Conservation (phyloP, 1,140 invertebrate species). For the Pseudomyrmex cubaensis region DNA sequence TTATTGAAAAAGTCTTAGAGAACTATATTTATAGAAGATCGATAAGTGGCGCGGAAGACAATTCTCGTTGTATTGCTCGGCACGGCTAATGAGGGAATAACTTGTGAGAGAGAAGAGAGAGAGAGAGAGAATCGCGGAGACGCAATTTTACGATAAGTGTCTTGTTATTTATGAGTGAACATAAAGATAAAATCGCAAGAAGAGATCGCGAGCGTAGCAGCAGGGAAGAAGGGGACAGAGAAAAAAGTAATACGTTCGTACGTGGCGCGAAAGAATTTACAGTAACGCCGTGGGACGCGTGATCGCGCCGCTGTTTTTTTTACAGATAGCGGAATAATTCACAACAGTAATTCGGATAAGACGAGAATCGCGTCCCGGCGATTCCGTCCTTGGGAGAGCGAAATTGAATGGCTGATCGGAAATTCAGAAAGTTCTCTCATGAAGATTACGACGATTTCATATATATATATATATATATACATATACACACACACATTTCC, state of each 20-base stretch:
- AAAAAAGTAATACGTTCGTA: slow-evolving; percentile 29
- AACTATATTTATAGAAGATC: slow-evolving; percentile 21
- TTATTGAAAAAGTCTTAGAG: not conserved
- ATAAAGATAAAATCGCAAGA: slow-evolving; percentile 48
- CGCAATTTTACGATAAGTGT: slow-evolving; percentile 50
- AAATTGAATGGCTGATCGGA: slow-evolving; percentile 43
- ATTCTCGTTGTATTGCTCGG: slow-evolving; percentile 3
- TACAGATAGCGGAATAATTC: slow-evolving; percentile 21
- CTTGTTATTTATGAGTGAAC: slow-evolving; percentile 45
- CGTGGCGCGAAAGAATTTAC: not conserved
- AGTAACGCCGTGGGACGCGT: not conserved
- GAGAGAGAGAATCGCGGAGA: slow-evolving; percentile 21
- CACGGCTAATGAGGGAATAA: slow-evolving; percentile 33
- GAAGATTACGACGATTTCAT: slow-evolving; percentile 41
- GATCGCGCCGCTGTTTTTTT: not conserved
- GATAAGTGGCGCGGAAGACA: not conserved
- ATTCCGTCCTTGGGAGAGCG: not conserved
- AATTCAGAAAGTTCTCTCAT: slow-evolving; percentile 33
- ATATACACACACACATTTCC: no score
- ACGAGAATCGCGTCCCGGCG: slow-evolving; percentile 1
- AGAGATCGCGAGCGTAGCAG: no score
- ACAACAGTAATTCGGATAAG: slow-evolving; percentile 39
- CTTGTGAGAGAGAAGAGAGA: not conserved
- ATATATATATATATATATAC: not conserved
- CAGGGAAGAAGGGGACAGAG: no score